Base-by-base conservation (phyloP, 1,140 invertebrate species). In the Galendromus occidentalis region DNA sequence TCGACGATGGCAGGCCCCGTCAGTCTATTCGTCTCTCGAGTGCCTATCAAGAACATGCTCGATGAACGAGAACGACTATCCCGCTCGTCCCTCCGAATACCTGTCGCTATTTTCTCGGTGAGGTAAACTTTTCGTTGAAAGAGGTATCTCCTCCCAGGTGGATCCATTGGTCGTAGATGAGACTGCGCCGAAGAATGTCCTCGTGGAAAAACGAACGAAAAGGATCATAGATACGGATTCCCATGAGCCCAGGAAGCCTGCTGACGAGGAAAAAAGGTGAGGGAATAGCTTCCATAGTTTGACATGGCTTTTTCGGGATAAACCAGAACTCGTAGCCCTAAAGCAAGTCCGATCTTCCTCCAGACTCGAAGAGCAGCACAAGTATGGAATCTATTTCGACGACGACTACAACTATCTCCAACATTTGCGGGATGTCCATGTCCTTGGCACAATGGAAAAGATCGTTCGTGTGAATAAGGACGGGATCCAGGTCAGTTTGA, bases 361-460 rank as follows among this genome's bases (percentile, higher is more conserved):
- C 14, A 59, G 79, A 0, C 83, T 81, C 71, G 84, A 89, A 71
- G 87, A 94, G 71, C 83, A 88, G 71, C 76, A 80, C 29, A 91
- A 93, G 75, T 95, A 83, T 82, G 92, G 91, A n/a, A 85, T 97
- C 64, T 93, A 86, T 74, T 96, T 84, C 76, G 90, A 96, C 74
- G 91, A 98, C 77, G 87, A 95, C 69, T 97, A 95, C 73, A 83
- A 97, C 74, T 98, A 98, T 73, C 76, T 96, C 67, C 87, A 96
- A 75, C 91, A 97, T 81, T 78, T 98, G 55, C 84, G 83, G 72
- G 85, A 88, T 70, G 73, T 74, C 2, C 72, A 74, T 65, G 71
- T 78, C 71, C 65, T 75, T 44, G 70, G 71, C 69, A 65, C 70
- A 51, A 70, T 74, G 68, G 72, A 74, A 71, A 66, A 66, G 42